phyloP scores from a whole-genome alignment of 2,888 invertebrate species.

The Eilema griseolum region DNA sequence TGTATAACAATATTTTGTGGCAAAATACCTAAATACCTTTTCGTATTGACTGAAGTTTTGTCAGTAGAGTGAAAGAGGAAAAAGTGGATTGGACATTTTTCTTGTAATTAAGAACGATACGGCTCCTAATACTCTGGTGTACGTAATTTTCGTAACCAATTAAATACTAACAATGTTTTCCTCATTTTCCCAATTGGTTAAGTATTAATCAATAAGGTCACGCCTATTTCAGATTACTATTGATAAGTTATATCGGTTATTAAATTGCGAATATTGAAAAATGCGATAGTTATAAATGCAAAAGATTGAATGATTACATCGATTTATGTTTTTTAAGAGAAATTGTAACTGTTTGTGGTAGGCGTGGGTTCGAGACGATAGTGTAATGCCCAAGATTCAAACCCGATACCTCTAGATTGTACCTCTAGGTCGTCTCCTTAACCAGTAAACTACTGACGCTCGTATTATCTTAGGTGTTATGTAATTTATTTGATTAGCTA shows the following conservation, averaged over 20 bases:
- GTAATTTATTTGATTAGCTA: no score
- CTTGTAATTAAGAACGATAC: neutral
- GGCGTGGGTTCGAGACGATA: no score
- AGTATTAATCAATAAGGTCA: neutral
- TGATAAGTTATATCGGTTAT: neutral
- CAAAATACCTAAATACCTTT: neutral
- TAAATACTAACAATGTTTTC: neutral
- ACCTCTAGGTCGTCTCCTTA: no score
- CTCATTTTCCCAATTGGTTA: neutral
- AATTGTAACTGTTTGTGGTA: no score
- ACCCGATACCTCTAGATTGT: no score
- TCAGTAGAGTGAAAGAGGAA: neutral
- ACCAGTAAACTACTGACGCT: no score
- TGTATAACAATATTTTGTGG: neutral
- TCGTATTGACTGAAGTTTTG: neutral
- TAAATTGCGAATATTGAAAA: no score
- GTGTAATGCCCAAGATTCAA: no score
- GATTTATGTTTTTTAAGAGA: no score
- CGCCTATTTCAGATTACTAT: neutral
- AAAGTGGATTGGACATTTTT: neutral
- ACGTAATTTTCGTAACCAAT: conserved; percentile 4
- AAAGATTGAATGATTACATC: no score
- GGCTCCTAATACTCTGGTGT: conserved; percentile 1
- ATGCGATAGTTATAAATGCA: no score
- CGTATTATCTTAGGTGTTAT: no score